phyloP scores from a whole-genome alignment of 2,888 invertebrate genomes.

The Erebia ligea region DNA sequence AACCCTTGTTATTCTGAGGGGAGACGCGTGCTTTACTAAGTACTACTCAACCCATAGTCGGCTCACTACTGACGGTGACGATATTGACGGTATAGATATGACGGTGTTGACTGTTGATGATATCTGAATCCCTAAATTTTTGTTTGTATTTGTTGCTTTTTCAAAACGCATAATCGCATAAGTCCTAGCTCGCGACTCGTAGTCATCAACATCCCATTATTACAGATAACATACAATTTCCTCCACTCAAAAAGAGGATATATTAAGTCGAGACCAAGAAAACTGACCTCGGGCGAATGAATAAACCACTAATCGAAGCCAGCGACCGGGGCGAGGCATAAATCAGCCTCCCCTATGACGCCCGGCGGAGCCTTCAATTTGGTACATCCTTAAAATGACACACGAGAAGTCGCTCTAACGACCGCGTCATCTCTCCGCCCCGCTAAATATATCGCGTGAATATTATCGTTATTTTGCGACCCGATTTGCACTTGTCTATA shows the following conservation, averaged over 20 bases:
- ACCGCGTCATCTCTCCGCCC: conserved; percentile 47
- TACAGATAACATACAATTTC: conserved; percentile 9
- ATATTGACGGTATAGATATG: too few species aligned
- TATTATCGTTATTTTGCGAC: conserved; percentile 24
- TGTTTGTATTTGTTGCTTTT: too few species aligned
- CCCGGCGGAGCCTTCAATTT: conserved; percentile 81
- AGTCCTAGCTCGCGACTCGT: too few species aligned
- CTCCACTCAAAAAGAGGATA: conserved; percentile 1
- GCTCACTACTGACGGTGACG: too few species aligned
- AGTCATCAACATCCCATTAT: background rate
- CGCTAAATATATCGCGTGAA: conserved; percentile 37
- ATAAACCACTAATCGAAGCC: conserved; percentile 75
- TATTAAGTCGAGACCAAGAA: conserved; percentile 46
- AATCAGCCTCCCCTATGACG: conserved; percentile 80
- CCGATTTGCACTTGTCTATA: conserved; percentile 16
- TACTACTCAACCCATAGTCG: too few species aligned
- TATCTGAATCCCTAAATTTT: too few species aligned
- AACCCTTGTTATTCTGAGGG: too few species aligned
- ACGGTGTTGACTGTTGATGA: too few species aligned
- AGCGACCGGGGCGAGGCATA: conserved; percentile 65
- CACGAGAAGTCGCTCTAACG: conserved; percentile 79
- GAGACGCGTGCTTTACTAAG: too few species aligned
- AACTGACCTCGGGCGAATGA: conserved; percentile 80
- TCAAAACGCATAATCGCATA: too few species aligned
- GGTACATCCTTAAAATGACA: conserved; percentile 84